Conservation (phyloP, 2,797 vertebrate genomes). For the Taeniopygia guttata region DNA sequence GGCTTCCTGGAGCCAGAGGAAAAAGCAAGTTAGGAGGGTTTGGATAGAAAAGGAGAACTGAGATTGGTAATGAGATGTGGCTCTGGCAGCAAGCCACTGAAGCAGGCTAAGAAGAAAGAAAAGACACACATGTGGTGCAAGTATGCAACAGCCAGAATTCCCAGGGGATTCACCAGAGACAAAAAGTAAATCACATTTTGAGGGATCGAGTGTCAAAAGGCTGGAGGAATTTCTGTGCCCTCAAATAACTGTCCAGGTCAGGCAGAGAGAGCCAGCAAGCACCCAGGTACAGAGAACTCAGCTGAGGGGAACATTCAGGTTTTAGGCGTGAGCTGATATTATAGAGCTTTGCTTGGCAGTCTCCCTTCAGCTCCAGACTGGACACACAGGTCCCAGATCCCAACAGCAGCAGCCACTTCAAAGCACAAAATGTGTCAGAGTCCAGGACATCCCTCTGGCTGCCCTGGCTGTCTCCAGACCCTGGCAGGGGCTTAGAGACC, state of each 20-base stretch:
- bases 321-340: not conserved
- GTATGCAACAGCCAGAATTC: not conserved
- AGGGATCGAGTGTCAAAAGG: not conserved
- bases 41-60: not conserved
- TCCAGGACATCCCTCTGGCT: too few relatives aligned
- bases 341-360: not conserved
- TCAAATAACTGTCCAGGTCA: not conserved
- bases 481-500: too few relatives aligned
- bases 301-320: not conserved
- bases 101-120: not conserved
- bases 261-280: not conserved
- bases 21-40: not conserved
- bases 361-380: not conserved
- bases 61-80: not conserved
- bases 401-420: not conserved
- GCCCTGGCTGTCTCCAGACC: too few relatives aligned
- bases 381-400: not conserved
- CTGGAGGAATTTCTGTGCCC: not conserved
- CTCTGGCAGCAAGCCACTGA: not conserved
- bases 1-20: constrained; percentile 77
- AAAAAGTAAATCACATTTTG: not conserved
- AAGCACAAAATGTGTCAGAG: not conserved
- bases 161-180: not conserved
- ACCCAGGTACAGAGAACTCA: not conserved
- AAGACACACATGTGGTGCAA: not conserved